Conservation (phyloP, 2,888 invertebrate species). For the Cryptocephalus moraei region DNA sequence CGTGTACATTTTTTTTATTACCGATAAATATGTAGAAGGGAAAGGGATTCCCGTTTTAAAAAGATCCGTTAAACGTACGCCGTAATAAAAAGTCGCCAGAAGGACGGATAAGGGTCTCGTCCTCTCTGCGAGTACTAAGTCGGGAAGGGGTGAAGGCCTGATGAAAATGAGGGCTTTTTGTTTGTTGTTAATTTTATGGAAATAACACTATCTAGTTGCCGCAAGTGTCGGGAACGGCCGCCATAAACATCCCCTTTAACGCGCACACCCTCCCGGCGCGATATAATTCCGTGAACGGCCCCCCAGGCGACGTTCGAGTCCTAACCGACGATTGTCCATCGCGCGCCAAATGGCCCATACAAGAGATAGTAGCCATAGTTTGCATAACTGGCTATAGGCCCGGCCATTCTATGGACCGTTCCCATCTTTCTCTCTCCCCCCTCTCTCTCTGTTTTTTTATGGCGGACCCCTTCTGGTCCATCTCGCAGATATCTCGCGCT, state of each 20-base stretch:
- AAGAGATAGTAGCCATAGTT: conserved; percentile 35
- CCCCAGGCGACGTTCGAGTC: conserved; percentile 30
- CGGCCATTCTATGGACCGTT: conserved; percentile 32
- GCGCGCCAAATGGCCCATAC: conserved; percentile 32
- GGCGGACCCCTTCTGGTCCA: conserved; percentile 26
- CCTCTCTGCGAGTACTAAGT: too few relatives aligned
- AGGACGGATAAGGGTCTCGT: too few relatives aligned
- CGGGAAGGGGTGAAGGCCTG: conserved; percentile 1
- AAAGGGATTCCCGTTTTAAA: too few relatives aligned
- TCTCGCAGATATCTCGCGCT: conserved; percentile 3
- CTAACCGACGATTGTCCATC: conserved; percentile 37
- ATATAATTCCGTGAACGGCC: conserved; percentile 33
- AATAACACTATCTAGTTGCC: conserved; percentile 33
- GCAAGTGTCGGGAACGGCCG: conserved; percentile 32
- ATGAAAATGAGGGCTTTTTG: conserved; percentile 25
- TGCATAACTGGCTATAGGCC: conserved; percentile 35
- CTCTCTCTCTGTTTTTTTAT: background rate
- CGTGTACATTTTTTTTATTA: too few relatives aligned
- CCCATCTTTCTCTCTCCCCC: conserved; percentile 12
- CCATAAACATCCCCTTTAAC: conserved; percentile 33
- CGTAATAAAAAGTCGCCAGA: too few relatives aligned
- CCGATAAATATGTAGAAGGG: too few relatives aligned
- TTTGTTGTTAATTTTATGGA: conserved; percentile 35
- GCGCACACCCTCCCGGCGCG: conserved; percentile 26
- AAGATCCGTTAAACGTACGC: too few relatives aligned